Evolutionary conservation across 2,797 vertebrate genomes (phyloP), one percentile per base, ranked within the genome.

Genomic region (Pipistrellus pipistrellus): DNA sequence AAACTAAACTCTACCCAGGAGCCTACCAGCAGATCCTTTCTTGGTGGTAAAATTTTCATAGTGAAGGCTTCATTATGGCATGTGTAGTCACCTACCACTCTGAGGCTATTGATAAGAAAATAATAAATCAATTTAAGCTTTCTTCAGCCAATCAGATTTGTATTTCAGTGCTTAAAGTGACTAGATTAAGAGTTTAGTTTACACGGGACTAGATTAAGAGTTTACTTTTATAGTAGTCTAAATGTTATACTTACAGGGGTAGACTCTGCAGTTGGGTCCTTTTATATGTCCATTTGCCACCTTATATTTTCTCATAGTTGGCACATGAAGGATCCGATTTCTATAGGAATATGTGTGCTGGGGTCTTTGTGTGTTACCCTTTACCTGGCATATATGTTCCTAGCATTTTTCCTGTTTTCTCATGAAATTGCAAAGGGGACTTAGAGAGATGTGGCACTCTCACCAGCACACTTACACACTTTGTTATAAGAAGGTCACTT

Each of bases 381-480:
- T 72, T 23, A 59, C 38, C 12, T 30, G 3, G 85, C 23, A 20
- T 78, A 9, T 32, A 68, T 3, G 0, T 85, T 35, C 38, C 44
- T 38, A 92, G 90, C 15, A 44, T 53, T 85, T 71, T 71, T 89
- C 68, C n/a, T 84, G 25, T 85, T 90, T 93, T 88, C 69, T 95
- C 9, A 38, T 72, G 17, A 77, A 69, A 82, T 87, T 85, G 4
- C 81, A 71, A 73, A 82, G 30, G 25, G 44, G 27, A 57, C 21
- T 82, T 55, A 41, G 6, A 10, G 51, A 80, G 35, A 30, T 66
- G 7, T 44, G 44, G 64, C 10, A 32, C 23, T 92, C 38, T 32
- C 6, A 87, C 48, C 35, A 55, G 30, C 18, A 71, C 44, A 84
- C 25, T 48, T 38, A 20, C 44, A 86, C 9, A 18, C 59, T 92